Base-by-base conservation (phyloP, 2,888 invertebrate genomes). In the Apodemia zela region DNA sequence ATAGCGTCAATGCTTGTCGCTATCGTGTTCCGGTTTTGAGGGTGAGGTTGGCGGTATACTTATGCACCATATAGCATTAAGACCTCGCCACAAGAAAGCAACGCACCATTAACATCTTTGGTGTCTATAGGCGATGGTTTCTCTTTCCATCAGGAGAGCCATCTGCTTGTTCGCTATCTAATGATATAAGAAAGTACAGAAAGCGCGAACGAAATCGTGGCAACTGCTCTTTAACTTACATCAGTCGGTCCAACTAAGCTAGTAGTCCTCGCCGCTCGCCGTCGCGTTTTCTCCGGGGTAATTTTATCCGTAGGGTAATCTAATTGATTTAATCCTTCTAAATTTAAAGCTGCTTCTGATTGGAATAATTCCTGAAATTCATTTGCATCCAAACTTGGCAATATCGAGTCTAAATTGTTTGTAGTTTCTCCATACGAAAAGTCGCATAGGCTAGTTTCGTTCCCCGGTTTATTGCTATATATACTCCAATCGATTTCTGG, bases 351-450 rank as follows among this genome's bases (percentile, higher is more conserved):
- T 8, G 77, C 70, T 13, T 80, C 80, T 0, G 75, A 67, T 2
- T 77, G 70, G 66, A 85, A 85, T 42, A 84, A 69, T 38, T 86
- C 82, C 65, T 80, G 81, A 66, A 82, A 86, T 61, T 83, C 84
- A 29, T 77, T 73, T 2, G 80, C 71, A 62, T 87, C 85, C 25
- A 85, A 63, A 0, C 73, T 69, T 0, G 81, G 80, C 15, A 83
- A 65, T 51, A 80, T 73, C 0, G 80, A 71, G 0, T 79, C 72
- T 38, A 84, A 66, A 63, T 82, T 82, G 62, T 75, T 78, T 0
- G 83, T 69, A 29, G 78, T 81, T 64, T 88, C 89, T 0, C 84
- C 84, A 62, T 83, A 89, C 0, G 84, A 82, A 66, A 87, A 88
- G 66, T 89, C 87, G 60, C 80, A 81, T 3, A 86, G 66, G 62